phyloP scores from a whole-genome alignment of 1,140 invertebrate species.

The Tetramorium simillimum region DNA sequence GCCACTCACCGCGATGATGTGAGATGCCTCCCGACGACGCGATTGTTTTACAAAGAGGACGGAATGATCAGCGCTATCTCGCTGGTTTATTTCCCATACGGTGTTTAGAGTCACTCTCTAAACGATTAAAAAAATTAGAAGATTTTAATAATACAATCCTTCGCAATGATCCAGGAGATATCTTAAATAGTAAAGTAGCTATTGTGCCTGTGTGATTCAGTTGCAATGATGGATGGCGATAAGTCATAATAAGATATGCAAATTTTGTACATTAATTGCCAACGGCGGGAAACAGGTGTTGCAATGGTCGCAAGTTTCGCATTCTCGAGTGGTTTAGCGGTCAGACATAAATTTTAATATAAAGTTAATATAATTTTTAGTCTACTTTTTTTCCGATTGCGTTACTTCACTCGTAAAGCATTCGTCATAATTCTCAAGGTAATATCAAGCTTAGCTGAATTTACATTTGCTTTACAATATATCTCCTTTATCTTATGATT shows the following conservation, averaged over 20 bases:
- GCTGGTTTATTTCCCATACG: slow-evolving; percentile 13
- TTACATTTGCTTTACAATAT: background rate
- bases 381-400: background rate
- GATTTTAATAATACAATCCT: background rate
- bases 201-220: slow-evolving; percentile 1
- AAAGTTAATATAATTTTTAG: background rate
- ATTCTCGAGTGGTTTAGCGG: background rate
- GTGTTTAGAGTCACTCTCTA: background rate
- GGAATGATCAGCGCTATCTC: background rate
- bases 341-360: background rate
- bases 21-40: background rate
- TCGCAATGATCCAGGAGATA: background rate
- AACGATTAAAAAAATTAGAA: background rate
- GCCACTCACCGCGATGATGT: background rate
- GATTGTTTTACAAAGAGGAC: slow-evolving; percentile 28
- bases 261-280: slow-evolving; percentile 2
- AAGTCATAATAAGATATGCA: slow-evolving; percentile 24
- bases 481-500: background rate
- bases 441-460: background rate
- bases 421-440: background rate
- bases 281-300: background rate
- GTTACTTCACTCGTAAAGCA: background rate
- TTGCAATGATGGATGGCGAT: background rate
- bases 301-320: background rate
- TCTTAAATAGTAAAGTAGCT: background rate